Conservation (phyloP, 2,888 invertebrate genomes). For the Orthosia gothica region DNA sequence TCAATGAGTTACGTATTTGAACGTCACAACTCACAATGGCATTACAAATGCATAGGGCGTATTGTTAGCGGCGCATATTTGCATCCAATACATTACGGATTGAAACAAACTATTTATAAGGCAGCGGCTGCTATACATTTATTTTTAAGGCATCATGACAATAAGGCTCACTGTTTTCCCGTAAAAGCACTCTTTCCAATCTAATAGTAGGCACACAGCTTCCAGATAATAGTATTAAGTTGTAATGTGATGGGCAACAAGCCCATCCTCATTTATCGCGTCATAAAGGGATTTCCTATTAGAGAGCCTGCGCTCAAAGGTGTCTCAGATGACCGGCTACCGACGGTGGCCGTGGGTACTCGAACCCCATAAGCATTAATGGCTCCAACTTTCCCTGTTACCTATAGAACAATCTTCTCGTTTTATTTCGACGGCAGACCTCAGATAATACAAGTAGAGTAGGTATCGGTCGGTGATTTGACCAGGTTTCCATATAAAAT, state of each 20-base stretch:
- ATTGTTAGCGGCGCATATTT: constrained; percentile 19
- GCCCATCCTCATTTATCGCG: constrained; percentile 21
- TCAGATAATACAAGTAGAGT: background rate
- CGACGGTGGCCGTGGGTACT: constrained; percentile 12
- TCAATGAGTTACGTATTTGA: constrained; percentile 28
- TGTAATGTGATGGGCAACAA: constrained; percentile 30
- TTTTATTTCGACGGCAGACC: background rate
- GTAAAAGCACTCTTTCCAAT: background rate
- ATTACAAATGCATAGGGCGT: constrained; percentile 2
- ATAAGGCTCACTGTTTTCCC: background rate
- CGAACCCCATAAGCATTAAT: constrained; percentile 30
- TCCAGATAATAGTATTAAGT: constrained; percentile 8
- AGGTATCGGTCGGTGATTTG: background rate
- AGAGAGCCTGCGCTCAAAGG: background rate
- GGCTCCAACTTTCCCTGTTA: constrained; percentile 19
- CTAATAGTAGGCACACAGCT: background rate
- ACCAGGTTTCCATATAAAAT: constrained; percentile 1
- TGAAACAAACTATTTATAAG: background rate
- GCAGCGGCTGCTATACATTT: background rate
- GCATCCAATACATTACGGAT: background rate
- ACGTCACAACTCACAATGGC: constrained; percentile 12
- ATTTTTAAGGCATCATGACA: background rate
- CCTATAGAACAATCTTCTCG: constrained; percentile 6
- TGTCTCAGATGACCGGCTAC: constrained; percentile 12
- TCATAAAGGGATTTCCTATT: constrained; percentile 23